phyloP scores from a whole-genome alignment of 2,888 invertebrate genomes.

The Exocentrus adspersus region DNA sequence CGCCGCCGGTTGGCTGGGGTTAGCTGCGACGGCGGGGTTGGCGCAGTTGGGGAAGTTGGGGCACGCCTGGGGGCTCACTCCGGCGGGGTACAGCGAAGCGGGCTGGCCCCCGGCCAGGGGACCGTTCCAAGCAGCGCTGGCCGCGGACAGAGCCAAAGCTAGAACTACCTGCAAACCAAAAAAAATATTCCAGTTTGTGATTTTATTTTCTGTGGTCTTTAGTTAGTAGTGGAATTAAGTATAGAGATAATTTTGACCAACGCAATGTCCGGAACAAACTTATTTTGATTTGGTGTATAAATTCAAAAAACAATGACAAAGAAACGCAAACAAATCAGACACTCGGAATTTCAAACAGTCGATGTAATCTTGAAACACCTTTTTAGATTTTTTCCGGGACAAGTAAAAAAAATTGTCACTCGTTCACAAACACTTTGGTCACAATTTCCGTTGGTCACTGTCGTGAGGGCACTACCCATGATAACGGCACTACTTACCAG shows the following conservation, averaged over 20 bases:
- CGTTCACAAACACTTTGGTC: not conserved
- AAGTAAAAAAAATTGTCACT: too few species aligned
- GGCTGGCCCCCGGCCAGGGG: constrained; percentile 61
- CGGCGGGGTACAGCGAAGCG: constrained; percentile 60
- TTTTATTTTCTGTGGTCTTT: too few species aligned
- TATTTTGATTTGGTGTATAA: too few species aligned
- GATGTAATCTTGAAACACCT: too few species aligned
- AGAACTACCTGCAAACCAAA: constrained; percentile 60
- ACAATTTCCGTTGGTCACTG: not conserved
- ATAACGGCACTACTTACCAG: constrained; percentile 58
- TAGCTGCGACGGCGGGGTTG: constrained; percentile 61
- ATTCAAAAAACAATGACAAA: too few species aligned
- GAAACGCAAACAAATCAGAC: too few species aligned
- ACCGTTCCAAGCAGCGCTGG: constrained; percentile 59
- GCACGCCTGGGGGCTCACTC: constrained; percentile 62
- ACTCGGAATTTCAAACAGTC: too few species aligned
- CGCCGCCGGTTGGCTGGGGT: constrained; percentile 53
- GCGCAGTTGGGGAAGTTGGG: constrained; percentile 62
- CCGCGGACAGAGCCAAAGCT: constrained; percentile 56
- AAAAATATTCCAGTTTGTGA: too few species aligned
- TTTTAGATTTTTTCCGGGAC: too few species aligned
- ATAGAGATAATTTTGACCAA: too few species aligned
- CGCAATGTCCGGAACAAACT: too few species aligned
- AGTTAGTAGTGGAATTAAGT: not conserved
- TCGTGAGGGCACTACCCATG: not conserved